Conservation (phyloP, 2,797 vertebrate genomes). For the Vespertilio murinus region DNA sequence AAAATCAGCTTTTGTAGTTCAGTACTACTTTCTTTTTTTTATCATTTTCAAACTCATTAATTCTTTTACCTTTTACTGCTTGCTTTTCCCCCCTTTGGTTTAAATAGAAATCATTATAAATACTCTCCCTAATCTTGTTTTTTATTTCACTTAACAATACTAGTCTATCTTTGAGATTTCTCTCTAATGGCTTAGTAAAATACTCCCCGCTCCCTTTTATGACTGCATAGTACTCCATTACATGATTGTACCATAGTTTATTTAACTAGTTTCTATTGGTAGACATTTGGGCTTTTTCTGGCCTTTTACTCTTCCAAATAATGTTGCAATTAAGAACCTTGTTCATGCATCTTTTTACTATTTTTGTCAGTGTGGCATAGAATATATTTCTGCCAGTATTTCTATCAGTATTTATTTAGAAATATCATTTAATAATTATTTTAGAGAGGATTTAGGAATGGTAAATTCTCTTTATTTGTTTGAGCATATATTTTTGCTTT, state of each 20-base stretch:
- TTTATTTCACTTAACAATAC: neutral
- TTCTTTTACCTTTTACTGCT: neutral
- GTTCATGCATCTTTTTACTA: neutral
- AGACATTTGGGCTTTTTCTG: neutral
- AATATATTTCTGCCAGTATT: neutral
- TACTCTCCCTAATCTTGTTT: neutral
- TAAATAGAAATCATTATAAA: neutral
- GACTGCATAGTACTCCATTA: neutral
- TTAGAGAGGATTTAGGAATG: neutral
- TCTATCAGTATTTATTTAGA: slow-evolving; percentile 20
- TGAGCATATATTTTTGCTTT: neutral
- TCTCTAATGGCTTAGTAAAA: neutral
- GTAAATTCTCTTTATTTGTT: neutral
- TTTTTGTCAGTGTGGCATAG: neutral
- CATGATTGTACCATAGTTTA: neutral
- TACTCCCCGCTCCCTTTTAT: neutral
- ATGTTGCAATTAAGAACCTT: neutral
- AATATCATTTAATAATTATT: neutral
- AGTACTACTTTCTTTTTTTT: neutral
- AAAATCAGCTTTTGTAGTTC: slow-evolving; percentile 2
- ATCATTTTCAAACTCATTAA: neutral
- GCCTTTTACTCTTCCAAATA: neutral
- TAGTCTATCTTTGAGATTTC: neutral
- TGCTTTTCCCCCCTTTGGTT: neutral
- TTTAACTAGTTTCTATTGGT: neutral